phyloP scores from a whole-genome alignment of 2,113 vertebrate species.

The Phocoena sinus region DNA sequence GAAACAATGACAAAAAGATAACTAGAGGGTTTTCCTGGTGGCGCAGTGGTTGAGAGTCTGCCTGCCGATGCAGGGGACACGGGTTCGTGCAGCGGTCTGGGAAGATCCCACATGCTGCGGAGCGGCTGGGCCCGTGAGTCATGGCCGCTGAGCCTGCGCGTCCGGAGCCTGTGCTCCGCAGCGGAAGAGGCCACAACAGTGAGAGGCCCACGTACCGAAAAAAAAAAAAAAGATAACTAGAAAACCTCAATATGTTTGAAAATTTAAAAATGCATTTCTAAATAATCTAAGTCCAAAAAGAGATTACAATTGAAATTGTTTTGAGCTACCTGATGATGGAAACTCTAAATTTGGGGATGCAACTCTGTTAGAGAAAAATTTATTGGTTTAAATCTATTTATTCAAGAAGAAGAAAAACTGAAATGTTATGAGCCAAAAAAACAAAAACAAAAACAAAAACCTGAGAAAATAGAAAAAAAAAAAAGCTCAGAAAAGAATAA shows the following conservation, averaged over 20 bases:
- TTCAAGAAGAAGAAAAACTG: background rate
- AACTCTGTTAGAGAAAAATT: background rate
- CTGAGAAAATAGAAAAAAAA: background rate
- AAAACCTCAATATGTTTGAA: background rate
- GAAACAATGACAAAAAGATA: background rate
- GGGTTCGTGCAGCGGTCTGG: too few relatives aligned
- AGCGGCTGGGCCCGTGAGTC: too few relatives aligned
- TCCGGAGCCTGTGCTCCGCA: too few relatives aligned
- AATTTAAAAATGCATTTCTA: background rate
- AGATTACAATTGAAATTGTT: background rate
- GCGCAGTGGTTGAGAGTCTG: too few relatives aligned
- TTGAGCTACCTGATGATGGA: background rate
- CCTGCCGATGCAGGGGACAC: too few relatives aligned
- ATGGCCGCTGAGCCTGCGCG: too few relatives aligned
- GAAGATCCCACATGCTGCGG: too few relatives aligned
- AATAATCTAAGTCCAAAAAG: background rate
- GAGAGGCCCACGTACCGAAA: too few relatives aligned
- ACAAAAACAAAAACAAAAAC: too few relatives aligned
- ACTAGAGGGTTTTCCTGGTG: background rate
- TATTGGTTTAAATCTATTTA: background rate
- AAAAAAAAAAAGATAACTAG: background rate
- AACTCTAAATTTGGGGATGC: background rate
- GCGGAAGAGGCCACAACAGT: too few relatives aligned
- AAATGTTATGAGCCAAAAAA: background rate
- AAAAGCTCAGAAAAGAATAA: background rate